These are phyloP conservation scores for Scaptomyza pallida DNA, from an alignment of 1,140 invertebrate species.

Conservation along the genomic window DNA sequence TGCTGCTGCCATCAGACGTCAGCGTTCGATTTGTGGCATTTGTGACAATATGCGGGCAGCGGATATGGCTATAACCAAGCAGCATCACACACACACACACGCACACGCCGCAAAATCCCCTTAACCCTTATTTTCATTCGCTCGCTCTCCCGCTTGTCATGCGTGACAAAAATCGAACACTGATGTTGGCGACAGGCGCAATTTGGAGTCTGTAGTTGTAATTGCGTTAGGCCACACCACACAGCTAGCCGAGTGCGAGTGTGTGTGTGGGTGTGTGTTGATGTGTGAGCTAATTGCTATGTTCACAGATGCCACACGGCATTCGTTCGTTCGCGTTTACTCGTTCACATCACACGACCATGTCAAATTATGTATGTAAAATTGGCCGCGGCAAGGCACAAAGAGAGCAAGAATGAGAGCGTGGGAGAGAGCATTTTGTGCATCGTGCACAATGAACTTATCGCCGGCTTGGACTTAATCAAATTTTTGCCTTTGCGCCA, in stretches of 20 bases:
- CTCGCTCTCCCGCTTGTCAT: constrained; percentile 14
- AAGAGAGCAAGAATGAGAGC: constrained; percentile 1
- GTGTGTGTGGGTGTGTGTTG: constrained; percentile 10
- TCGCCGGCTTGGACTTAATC: constrained; percentile 68
- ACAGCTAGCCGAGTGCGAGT: constrained; percentile 5
- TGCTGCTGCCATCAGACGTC: constrained; percentile 16
- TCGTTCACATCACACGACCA: constrained; percentile 33
- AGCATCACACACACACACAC: no score
- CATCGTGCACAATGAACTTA: constrained; percentile 68
- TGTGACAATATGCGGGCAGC: constrained; percentile 37
- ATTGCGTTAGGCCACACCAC: constrained; percentile 54
- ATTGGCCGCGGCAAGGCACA: constrained; percentile 27
- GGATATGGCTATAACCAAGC: not conserved
- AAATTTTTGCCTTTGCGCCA: constrained; percentile 63
- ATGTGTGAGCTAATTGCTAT: constrained; percentile 63
- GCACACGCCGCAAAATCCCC: no score
- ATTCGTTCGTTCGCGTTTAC: not conserved
- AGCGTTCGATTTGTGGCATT: constrained; percentile 61
- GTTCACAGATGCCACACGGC: constrained; percentile 36
- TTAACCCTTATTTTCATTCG: no score
- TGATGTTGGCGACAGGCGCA: constrained; percentile 54
- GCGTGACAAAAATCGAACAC: constrained; percentile 68
- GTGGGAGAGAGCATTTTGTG: constrained; percentile 16
- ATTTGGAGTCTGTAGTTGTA: constrained; percentile 63
- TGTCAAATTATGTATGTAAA: constrained; percentile 53